These are phyloP conservation scores for Drosophila mauritiana DNA, from an alignment of 1,140 invertebrate genomes.

Conservation along the genomic window DNA sequence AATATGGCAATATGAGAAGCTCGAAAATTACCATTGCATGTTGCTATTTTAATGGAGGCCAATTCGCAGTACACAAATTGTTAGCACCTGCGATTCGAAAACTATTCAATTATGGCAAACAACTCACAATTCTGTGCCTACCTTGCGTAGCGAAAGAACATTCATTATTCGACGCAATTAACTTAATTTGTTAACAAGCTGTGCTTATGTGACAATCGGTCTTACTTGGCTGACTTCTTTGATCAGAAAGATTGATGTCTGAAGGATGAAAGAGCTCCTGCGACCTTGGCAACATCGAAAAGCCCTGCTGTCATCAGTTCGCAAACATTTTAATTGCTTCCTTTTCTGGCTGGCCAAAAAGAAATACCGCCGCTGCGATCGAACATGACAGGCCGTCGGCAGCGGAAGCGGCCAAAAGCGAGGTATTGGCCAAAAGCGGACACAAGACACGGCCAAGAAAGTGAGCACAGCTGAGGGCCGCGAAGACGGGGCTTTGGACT, in stretches of 20 bases:
- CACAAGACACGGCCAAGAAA: constrained; percentile 52
- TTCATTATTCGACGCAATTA: neutral
- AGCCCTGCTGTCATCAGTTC: neutral
- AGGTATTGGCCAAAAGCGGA: constrained; percentile 51
- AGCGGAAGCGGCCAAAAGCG: constrained; percentile 52
- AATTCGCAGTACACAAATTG: constrained; percentile 19
- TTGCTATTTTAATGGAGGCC: constrained; percentile 57
- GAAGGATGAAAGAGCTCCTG: neutral
- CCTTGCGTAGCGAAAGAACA: constrained; percentile 20
- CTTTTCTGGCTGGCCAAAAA: constrained; percentile 24
- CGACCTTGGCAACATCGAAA: neutral
- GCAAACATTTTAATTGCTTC: constrained; percentile 45
- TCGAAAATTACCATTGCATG: constrained; percentile 47
- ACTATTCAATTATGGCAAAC: constrained; percentile 28
- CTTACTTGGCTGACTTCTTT: neutral
- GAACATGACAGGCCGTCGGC: constrained; percentile 37
- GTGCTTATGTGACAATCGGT: neutral
- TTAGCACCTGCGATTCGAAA: constrained; percentile 30
- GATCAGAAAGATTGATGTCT: no score
- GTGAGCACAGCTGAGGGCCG: constrained; percentile 50
- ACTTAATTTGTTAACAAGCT: neutral
- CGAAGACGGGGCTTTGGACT: constrained; percentile 70
- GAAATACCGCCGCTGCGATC: constrained; percentile 45
- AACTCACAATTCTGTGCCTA: constrained; percentile 17
- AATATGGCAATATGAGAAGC: constrained; percentile 8